Evolutionary conservation across 2,113 vertebrate species (phyloP).

Genomic region (Prolemur simus): DNA sequence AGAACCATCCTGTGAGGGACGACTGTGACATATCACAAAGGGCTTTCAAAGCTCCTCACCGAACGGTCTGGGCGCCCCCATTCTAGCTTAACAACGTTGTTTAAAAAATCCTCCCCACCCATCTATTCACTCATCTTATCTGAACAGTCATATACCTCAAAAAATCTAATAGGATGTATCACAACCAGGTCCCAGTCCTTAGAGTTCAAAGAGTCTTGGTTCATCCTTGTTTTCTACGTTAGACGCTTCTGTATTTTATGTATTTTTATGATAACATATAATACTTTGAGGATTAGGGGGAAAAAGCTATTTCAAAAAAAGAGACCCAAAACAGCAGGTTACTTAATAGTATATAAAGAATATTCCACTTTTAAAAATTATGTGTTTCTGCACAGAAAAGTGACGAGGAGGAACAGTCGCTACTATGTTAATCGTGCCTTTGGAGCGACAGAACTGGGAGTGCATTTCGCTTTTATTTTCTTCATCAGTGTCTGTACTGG

Average conservation of each 20-base stretch:
- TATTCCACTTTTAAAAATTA: background rate
- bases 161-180: too few species aligned
- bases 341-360: background rate
- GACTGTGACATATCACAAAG: too few species aligned
- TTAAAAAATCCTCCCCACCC: background rate
- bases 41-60: background rate
- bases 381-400: background rate
- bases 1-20: background rate
- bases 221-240: background rate
- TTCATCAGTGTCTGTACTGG: too few species aligned
- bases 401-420: fast-evolving
- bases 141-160: background rate
- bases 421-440: too few species aligned
- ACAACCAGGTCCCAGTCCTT: background rate
- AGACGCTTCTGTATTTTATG: background rate
- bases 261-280: background rate
- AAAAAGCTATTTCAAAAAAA: background rate
- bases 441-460: fast-evolving
- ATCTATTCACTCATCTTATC: background rate
- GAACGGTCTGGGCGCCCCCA: fast-evolving
- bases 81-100: background rate
- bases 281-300: background rate
- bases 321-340: too few species aligned
- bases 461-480: fast-evolving
- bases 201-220: background rate